phyloP scores from a whole-genome alignment of 2,113 vertebrate genomes.

The Morone chrysops region DNA sequence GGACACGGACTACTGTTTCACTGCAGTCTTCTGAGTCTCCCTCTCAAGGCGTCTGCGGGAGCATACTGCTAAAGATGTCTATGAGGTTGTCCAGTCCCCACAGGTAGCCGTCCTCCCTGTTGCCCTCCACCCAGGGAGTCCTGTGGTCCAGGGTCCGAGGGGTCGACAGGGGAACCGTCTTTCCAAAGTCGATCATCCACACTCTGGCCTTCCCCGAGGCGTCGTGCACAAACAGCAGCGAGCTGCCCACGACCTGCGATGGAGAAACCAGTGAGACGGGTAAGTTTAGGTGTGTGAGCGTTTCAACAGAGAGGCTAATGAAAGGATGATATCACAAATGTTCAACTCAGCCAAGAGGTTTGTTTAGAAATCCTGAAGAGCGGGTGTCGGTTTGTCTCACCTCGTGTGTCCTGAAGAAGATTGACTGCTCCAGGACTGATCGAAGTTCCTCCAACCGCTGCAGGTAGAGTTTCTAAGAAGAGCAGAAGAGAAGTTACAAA shows the following conservation, averaged over 20 bases:
- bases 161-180: constrained; percentile 86
- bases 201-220: constrained; percentile 86
- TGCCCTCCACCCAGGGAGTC: constrained; percentile 90
- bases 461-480: constrained; percentile 86
- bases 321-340: neutral
- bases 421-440: constrained; percentile 84
- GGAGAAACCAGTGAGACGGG: constrained; percentile 20
- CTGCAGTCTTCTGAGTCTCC: neutral
- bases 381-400: constrained; percentile 65
- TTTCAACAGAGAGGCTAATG: neutral
- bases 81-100: constrained; percentile 94
- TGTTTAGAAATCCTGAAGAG: constrained; percentile 1
- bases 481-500: neutral
- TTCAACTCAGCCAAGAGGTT: constrained; percentile 26
- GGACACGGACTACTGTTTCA: neutral
- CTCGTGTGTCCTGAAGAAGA: constrained; percentile 91
- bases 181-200: constrained; percentile 97
- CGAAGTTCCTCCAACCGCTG: constrained; percentile 85
- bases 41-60: constrained; percentile 61
- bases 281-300: neutral
- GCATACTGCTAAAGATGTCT: constrained; percentile 83
- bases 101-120: constrained; percentile 92
- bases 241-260: constrained; percentile 91
- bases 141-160: constrained; percentile 88
- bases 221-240: constrained; percentile 92